phyloP scores from a whole-genome alignment of 1,140 invertebrate species.

The Drosophila nannoptera region DNA sequence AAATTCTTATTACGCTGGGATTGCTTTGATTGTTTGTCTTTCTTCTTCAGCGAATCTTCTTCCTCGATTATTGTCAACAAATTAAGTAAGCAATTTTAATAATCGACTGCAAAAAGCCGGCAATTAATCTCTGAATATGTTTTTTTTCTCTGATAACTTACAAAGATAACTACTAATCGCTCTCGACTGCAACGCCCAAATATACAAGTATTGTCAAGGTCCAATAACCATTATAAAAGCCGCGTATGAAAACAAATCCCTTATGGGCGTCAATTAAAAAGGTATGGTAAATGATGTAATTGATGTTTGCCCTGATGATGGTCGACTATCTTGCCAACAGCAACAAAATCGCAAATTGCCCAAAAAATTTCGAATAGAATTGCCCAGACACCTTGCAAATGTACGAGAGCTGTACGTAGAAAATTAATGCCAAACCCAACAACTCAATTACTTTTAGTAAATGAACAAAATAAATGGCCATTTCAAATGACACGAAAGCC shows the following conservation, averaged over 20 bases:
- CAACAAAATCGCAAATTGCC: constrained; percentile 26
- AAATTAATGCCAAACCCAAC: constrained; percentile 45
- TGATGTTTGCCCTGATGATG: background rate
- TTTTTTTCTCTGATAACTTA: background rate
- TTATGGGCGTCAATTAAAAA: constrained; percentile 38
- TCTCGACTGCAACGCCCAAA: constrained; percentile 3
- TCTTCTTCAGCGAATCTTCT: constrained; percentile 16
- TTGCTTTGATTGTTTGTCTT: constrained; percentile 59
- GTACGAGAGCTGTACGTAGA: constrained; percentile 1
- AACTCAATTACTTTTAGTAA: constrained; percentile 56
- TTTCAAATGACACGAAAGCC: constrained; percentile 24
- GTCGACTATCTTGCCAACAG: background rate
- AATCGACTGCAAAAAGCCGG: background rate
- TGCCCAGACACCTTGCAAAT: background rate
- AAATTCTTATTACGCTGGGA: constrained; percentile 43
- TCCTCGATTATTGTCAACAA: constrained; percentile 54
- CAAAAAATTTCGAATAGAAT: constrained; percentile 19
- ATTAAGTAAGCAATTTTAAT: constrained; percentile 48
- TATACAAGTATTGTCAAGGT: constrained; percentile 21
- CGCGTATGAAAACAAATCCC: constrained; percentile 1
- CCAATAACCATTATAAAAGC: constrained; percentile 18
- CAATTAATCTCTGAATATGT: background rate
- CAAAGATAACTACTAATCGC: constrained; percentile 35
- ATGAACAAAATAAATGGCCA: constrained; percentile 18
- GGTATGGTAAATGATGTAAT: background rate